A percentile compares a stretch with the other conserved stretches of the same genome.
Evolutionary conservation across 2,113 vertebrate genomes (phyloP).

Genomic region (Oreochromis niloticus): DNA sequence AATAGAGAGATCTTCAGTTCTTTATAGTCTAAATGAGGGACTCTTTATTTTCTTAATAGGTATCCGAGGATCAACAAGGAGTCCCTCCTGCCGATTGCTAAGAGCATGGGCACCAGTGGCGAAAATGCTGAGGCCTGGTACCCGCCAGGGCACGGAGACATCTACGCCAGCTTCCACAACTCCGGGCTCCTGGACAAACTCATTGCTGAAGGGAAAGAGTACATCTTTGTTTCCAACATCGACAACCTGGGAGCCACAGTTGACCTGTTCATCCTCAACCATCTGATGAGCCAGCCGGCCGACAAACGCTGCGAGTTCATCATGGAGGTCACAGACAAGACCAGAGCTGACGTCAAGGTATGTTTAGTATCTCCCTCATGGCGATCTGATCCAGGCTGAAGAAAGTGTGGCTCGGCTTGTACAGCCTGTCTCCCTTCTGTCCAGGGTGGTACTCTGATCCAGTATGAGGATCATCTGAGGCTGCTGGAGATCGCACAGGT

Average conservation of each 20-base stretch:
- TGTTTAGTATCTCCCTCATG: rapidly evolving
- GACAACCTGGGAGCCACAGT: conserved; percentile 97
- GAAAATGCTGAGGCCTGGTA: conserved; percentile 92
- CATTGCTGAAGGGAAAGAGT: conserved; percentile 87
- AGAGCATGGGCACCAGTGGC: conserved; percentile 77
- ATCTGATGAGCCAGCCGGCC: conserved; percentile 88
- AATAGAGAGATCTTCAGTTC: neutral
- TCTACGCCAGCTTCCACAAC: conserved; percentile 92
- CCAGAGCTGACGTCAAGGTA: conserved; percentile 89
- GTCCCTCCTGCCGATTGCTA: conserved; percentile 90
- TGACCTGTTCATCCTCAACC: conserved; percentile 93
- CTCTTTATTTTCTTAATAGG: conserved; percentile 52
- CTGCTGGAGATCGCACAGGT: conserved; percentile 98
- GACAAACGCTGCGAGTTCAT: conserved; percentile 91
- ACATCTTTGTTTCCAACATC: conserved; percentile 98
- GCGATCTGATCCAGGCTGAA: neutral
- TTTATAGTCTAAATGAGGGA: neutral
- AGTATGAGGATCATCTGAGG: conserved; percentile 89
- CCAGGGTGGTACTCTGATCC: conserved; percentile 92
- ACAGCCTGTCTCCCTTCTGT: neutral
- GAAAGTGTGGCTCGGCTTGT: neutral
- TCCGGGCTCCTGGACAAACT: conserved; percentile 88
- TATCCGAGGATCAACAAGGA: conserved; percentile 96
- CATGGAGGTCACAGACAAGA: conserved; percentile 99
- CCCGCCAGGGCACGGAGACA: conserved; percentile 93